Percentiles rank a stretch among this genome's conserved stretches.
These are phyloP conservation scores for Procapra przewalskii DNA, from an alignment of 2,113 vertebrate species.

Conservation along the genomic window DNA sequence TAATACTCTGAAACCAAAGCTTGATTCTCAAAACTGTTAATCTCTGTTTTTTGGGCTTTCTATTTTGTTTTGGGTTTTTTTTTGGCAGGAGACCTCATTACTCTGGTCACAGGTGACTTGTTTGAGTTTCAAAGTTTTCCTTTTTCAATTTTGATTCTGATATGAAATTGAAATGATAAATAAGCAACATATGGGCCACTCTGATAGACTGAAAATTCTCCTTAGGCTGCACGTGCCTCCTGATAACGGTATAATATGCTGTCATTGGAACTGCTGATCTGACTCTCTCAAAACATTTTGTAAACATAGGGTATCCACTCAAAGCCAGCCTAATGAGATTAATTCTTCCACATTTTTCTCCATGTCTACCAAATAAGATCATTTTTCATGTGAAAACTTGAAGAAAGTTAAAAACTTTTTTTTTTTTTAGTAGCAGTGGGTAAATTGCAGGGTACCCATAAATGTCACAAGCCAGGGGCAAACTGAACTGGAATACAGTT, in stretches of 20 bases:
- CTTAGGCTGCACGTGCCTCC: background rate
- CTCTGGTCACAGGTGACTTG: slow-evolving; percentile 25
- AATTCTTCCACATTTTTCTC: background rate
- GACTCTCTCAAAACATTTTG: slow-evolving; percentile 1
- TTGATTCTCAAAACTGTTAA: slow-evolving; percentile 43
- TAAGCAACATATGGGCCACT: slow-evolving; percentile 55
- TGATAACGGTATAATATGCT: slow-evolving; percentile 44
- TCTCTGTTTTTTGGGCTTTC: background rate
- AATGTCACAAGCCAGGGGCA: slow-evolving; percentile 35
- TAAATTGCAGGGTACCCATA: slow-evolving; percentile 41
- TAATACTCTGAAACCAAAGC: slow-evolving; percentile 34
- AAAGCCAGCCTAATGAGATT: background rate
- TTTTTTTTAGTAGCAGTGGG: background rate
- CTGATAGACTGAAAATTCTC: slow-evolving; percentile 56
- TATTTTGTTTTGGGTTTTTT: background rate
- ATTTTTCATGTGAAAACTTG: slow-evolving; percentile 25
- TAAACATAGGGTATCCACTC: slow-evolving; percentile 22
- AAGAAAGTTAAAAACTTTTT: background rate
- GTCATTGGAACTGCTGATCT: slow-evolving; percentile 37
- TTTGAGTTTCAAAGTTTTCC: slow-evolving; percentile 24
- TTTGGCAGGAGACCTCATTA: background rate
- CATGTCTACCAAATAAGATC: background rate
- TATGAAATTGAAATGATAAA: slow-evolving; percentile 54
- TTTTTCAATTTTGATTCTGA: slow-evolving; percentile 45
- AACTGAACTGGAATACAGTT: slow-evolving; percentile 25